phyloP scores from a whole-genome alignment of 2,888 invertebrate genomes.

The Nemotelus pantherinus region DNA sequence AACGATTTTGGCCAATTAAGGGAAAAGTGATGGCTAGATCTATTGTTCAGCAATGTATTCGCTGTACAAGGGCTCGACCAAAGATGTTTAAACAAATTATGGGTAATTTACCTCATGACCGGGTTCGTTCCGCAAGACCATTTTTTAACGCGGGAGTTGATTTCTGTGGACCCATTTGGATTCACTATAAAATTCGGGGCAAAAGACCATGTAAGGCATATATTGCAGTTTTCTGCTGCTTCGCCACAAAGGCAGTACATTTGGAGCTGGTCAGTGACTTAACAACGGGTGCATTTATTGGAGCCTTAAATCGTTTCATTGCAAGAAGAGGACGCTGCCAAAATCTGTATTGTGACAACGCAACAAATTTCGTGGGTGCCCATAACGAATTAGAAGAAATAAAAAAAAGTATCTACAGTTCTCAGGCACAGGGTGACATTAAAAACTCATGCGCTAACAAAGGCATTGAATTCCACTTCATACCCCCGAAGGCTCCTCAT shows the following conservation, averaged over 20 bases:
- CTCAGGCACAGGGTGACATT: neutral
- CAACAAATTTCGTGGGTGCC: constrained; percentile 46
- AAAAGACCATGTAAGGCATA: constrained; percentile 46
- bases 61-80: constrained; percentile 48
- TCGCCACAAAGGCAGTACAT: constrained; percentile 49
- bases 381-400: constrained; percentile 8
- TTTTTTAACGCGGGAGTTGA: constrained; percentile 47
- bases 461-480: constrained; percentile 30
- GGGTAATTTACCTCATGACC: constrained; percentile 53
- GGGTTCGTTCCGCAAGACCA: constrained; percentile 45
- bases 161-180: constrained; percentile 44
- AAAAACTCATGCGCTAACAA: neutral
- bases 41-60: constrained; percentile 49
- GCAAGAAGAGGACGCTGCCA: constrained; percentile 41
- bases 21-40: constrained; percentile 48
- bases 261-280: constrained; percentile 47
- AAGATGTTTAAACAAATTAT: constrained; percentile 52
- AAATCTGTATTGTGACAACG: constrained; percentile 45
- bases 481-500: constrained; percentile 34
- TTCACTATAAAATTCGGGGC: constrained; percentile 34
- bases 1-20: constrained; percentile 53
- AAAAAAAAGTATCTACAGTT: neutral
- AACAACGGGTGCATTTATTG: constrained; percentile 50
- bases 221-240: constrained; percentile 48
- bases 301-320: constrained; percentile 47